These are phyloP conservation scores for Scotopteryx bipunctaria DNA, from an alignment of 2,888 invertebrate genomes.

Conservation along the genomic window DNA sequence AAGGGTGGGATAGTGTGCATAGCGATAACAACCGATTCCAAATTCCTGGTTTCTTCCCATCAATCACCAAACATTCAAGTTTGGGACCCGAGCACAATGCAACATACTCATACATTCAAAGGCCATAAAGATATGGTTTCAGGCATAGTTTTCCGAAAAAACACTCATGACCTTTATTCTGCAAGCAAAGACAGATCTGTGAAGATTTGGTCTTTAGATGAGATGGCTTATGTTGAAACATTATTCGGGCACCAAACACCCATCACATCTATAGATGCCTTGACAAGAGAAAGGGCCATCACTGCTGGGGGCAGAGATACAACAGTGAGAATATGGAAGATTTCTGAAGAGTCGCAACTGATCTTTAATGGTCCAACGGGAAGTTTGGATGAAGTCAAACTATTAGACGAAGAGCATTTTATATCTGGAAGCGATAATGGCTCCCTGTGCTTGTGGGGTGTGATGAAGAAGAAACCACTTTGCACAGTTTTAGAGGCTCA, in stretches of 20 bases:
- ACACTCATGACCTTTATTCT: slow-evolving; percentile 93
- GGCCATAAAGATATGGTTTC: slow-evolving; percentile 90
- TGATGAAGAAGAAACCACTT: slow-evolving; percentile 93
- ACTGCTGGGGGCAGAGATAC: slow-evolving; percentile 95
- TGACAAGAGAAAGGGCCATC: slow-evolving; percentile 92
- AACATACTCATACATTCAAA: slow-evolving; percentile 90
- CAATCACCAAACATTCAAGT: slow-evolving; percentile 88
- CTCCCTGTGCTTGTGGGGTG: slow-evolving; percentile 91
- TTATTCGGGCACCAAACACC: slow-evolving; percentile 96
- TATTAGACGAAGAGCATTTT: slow-evolving; percentile 97
- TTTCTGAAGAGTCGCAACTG: slow-evolving; percentile 97
- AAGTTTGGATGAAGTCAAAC: slow-evolving; percentile 92
- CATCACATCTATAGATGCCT: slow-evolving; percentile 93
- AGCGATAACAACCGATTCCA: slow-evolving; percentile 90
- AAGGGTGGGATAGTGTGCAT: slow-evolving; percentile 85
- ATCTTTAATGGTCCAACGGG: slow-evolving; percentile 94
- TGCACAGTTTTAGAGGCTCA: slow-evolving; percentile 88
- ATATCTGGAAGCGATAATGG: slow-evolving; percentile 97
- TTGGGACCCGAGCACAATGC: slow-evolving; percentile 91
- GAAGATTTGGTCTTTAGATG: slow-evolving; percentile 97
- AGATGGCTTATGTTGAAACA: slow-evolving; percentile 98
- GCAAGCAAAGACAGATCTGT: slow-evolving; percentile 90
- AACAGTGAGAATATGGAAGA: slow-evolving; percentile 96
- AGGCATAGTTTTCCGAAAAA: slow-evolving; percentile 92
- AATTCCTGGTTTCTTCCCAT: slow-evolving; percentile 87